A percentile compares a stretch with the other conserved stretches of the same genome.
These are phyloP conservation scores for Parapsyche elsis DNA, from an alignment of 1,140 invertebrate species.

Conservation along the genomic window DNA sequence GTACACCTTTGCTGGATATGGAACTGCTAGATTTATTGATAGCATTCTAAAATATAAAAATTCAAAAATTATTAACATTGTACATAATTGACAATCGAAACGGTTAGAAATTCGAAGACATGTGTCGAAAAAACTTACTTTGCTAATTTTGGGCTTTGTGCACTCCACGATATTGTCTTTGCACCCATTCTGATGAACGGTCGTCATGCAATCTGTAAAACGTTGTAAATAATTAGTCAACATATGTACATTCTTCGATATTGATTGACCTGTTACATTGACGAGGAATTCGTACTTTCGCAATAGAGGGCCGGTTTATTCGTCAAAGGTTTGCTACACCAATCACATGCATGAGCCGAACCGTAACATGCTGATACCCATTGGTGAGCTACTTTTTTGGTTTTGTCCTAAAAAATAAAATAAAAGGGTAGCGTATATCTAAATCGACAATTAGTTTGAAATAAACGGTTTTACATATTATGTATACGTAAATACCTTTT, in stretches of 20 bases:
- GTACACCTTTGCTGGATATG: slow-evolving; percentile 60
- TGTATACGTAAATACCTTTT: no score
- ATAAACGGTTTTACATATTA: no score
- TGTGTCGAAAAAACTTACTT: slow-evolving; percentile 67
- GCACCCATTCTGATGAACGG: slow-evolving; percentile 86
- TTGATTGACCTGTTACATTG: background rate
- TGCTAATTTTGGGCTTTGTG: slow-evolving; percentile 75
- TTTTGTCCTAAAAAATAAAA: slow-evolving; percentile 70
- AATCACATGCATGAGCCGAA: slow-evolving; percentile 81
- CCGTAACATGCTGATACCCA: slow-evolving; percentile 80
- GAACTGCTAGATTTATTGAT: slow-evolving; percentile 61
- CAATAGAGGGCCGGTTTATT: slow-evolving; percentile 79
- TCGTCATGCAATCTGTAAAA: slow-evolving; percentile 82
- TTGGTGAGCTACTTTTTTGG: slow-evolving; percentile 77
- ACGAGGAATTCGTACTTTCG: slow-evolving; percentile 64
- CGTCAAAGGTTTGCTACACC: slow-evolving; percentile 81
- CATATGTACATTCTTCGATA: background rate
- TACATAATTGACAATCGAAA: slow-evolving; percentile 23
- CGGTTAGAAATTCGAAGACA: background rate
- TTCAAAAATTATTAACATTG: slow-evolving; percentile 30
- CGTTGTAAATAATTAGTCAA: slow-evolving; percentile 10
- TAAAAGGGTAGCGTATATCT: no score
- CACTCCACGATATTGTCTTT: slow-evolving; percentile 87
- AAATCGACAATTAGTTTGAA: no score
- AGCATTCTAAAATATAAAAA: slow-evolving; percentile 59